Evolutionary conservation across 2,797 vertebrate genomes (phyloP), one percentile per base, ranked within the genome.

Genomic region (Pitangus sulphuratus): DNA sequence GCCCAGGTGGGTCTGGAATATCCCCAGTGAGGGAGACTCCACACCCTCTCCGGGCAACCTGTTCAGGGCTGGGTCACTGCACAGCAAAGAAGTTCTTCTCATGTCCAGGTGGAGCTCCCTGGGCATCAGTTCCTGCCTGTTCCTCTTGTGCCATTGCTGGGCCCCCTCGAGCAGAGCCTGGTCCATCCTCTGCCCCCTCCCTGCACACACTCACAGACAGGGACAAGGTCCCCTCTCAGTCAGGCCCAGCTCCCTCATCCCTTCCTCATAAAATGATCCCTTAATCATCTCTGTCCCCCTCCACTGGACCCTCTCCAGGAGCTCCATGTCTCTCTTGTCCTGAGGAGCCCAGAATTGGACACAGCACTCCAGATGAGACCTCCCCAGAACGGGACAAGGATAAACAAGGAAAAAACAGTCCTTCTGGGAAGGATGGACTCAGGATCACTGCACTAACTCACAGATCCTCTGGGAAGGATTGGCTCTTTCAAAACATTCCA

Each of bases 381-480:
- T 19, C 22, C 31, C 3, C 42, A 65, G 42, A 26, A 19, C 12
- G 1, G 16, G 45, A n/a, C 9, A 30, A 30, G 8, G 24, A 26
- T 44, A 44, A 5, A 25, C 11, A 18, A 42, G 28, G 17, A 28
- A 75, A 65, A 11, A 19, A 25, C 2, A 44, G 11, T 7, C 40
- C 19, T 66, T 15, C 7, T 3, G 2, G 19, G 25, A 58, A 58
- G 12, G 57, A 60, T n/a, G 6, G 19, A 22, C 4, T 51, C 13
- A 42, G 47, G 51, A 70, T 11, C 75, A 19, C 40, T 70, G 40
- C 25, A 6, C 9, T 48, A 76, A 31, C 45, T 65, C 17, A 50
- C 0, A 4, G 31, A n/a, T 22, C 15, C 8, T 72, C 35, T 64
- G 53, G 47, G 54, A 40, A n/a, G 4, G 40, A 31, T 0, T 30